phyloP scores from a whole-genome alignment of 2,113 vertebrate species.

The Bubo bubo region DNA sequence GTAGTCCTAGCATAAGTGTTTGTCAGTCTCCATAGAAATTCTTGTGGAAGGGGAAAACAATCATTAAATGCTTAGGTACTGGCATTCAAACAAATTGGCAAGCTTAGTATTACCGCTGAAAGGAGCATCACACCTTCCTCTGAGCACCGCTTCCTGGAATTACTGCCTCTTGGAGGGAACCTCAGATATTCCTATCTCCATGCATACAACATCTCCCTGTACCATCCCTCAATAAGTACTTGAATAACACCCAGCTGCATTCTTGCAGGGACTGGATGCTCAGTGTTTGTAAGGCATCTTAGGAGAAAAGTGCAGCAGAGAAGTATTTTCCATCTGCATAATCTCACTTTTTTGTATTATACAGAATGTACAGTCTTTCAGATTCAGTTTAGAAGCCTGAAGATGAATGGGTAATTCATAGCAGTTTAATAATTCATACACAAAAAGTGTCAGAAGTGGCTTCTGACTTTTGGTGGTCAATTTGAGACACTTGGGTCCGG shows the following conservation, averaged over 20 bases:
- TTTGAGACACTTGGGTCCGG: not conserved
- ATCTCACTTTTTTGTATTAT: conserved; percentile 21
- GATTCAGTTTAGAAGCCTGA: conserved; percentile 4
- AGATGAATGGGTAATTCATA: not conserved
- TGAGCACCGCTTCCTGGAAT: not conserved
- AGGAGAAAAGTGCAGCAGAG: conserved; percentile 14
- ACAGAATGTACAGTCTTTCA: not conserved
- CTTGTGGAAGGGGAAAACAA: not conserved
- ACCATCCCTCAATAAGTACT: not conserved
- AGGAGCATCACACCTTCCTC: not conserved
- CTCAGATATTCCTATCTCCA: not conserved
- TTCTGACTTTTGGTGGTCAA: conserved; percentile 23
- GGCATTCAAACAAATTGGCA: not conserved
- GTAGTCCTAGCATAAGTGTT: not conserved
- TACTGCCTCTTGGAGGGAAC: not conserved
- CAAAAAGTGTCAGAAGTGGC: not conserved
- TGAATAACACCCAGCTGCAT: conserved; percentile 30
- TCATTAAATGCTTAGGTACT: not conserved
- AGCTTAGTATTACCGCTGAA: not conserved
- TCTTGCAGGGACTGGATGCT: not conserved
- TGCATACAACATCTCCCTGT: not conserved
- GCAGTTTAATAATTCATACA: not conserved
- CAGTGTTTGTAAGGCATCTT: not conserved
- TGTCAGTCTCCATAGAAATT: not conserved
- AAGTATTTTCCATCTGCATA: conserved; percentile 27